A percentile compares a stretch with the other conserved stretches of the same genome.
Conservation (phyloP, 2,888 invertebrate species). For the Empis stercorea region DNA sequence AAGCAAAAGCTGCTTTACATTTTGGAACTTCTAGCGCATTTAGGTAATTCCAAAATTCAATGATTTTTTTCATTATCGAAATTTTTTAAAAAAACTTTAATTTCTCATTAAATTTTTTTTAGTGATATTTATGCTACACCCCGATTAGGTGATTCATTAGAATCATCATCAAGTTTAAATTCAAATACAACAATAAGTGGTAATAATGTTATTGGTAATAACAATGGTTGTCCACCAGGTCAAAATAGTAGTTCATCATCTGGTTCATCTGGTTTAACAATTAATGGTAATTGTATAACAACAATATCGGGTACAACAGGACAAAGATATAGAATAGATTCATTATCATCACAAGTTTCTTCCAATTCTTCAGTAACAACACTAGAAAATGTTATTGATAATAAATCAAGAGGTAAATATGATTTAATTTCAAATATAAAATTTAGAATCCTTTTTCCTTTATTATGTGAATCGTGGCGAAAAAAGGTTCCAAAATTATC, state of each 20-base stretch:
- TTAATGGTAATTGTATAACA: conserved; percentile 31
- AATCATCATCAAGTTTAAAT: conserved; percentile 23
- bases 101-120: conserved; percentile 1
- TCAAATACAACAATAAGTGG: conserved; percentile 16
- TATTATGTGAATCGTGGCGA: too few species aligned
- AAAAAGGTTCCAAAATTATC: too few species aligned
- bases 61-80: background rate
- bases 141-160: conserved; percentile 30
- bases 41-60: conserved; percentile 36
- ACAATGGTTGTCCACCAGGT: background rate
- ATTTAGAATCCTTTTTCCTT: background rate
- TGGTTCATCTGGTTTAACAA: conserved; percentile 16
- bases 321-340: conserved; percentile 33
- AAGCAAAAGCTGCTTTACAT: conserved; percentile 76
- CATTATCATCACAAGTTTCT: conserved; percentile 10
- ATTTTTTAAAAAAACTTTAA: too few species aligned
- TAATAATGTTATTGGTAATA: background rate
- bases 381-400: conserved; percentile 14
- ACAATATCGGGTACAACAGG: conserved; percentile 23
- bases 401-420: conserved; percentile 12
- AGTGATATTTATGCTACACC: conserved; percentile 37
- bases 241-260: too few species aligned
- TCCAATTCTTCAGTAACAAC: conserved; percentile 15
- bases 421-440: background rate
- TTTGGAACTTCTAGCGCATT: conserved; percentile 60